Evolutionary conservation across 1,140 invertebrate genomes (phyloP).

Genomic region (Papilio machaon): DNA sequence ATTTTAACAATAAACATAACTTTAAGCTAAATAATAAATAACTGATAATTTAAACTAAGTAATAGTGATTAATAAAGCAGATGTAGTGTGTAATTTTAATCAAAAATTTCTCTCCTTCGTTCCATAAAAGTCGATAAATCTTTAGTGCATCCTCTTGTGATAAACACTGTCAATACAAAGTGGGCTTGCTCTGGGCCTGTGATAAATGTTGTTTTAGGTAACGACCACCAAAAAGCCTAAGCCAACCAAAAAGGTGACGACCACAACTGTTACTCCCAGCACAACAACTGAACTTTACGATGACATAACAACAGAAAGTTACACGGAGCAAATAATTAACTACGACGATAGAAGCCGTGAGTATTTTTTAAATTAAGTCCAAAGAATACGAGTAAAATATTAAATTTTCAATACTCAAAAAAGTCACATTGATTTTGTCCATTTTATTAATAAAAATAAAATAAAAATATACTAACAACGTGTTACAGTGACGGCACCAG

Average conservation of each 20-base stretch:
- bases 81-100: slow-evolving; percentile 10
- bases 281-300: slow-evolving; percentile 68
- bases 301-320: slow-evolving; percentile 80
- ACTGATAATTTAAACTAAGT: neutral
- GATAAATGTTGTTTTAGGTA: slow-evolving; percentile 61
- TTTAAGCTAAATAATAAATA: slow-evolving; percentile 1
- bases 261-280: slow-evolving; percentile 64
- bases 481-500: too few relatives aligned
- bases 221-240: slow-evolving; percentile 80
- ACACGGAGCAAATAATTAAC: slow-evolving; percentile 78
- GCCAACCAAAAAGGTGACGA: slow-evolving; percentile 76
- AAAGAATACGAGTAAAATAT: neutral
- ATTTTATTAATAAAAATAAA: too few relatives aligned
- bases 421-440: too few relatives aligned
- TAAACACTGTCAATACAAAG: slow-evolving; percentile 28
- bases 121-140: neutral
- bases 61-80: slow-evolving; percentile 20
- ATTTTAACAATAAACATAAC: slow-evolving; percentile 8
- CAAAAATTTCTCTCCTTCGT: neutral
- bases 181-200: slow-evolving; percentile 49
- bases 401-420: too few relatives aligned
- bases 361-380: slow-evolving; percentile 53
- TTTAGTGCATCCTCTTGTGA: neutral
- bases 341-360: slow-evolving; percentile 86
- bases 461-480: too few relatives aligned